Conservation (phyloP, 2,888 invertebrate genomes). For the Thymelicus sylvestris region DNA sequence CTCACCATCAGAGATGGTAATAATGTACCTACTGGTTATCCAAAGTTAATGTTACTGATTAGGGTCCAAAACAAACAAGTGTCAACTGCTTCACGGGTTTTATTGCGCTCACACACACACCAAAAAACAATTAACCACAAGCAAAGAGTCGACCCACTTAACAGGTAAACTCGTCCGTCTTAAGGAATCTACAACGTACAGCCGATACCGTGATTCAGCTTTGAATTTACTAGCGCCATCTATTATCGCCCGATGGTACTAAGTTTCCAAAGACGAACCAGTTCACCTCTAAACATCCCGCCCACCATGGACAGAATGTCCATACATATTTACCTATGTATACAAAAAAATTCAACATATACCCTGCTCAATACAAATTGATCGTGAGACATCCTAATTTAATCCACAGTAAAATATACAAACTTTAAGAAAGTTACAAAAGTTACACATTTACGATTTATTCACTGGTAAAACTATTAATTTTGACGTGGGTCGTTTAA, state of each 20-base stretch:
- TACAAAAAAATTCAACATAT: neutral
- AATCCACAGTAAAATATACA: neutral
- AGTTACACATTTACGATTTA: neutral
- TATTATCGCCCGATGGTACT: neutral
- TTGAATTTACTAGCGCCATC: neutral
- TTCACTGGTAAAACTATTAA: conserved; percentile 13
- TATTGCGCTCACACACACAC: no score
- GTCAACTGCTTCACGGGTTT: no score
- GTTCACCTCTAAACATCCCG: conserved; percentile 15
- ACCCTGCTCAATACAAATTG: neutral
- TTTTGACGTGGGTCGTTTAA: conserved; percentile 20
- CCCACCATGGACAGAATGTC: conserved; percentile 26
- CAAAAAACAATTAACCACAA: no score
- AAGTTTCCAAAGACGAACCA: neutral
- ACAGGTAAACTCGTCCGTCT: neutral
- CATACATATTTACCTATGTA: conserved; percentile 1
- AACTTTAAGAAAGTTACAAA: neutral
- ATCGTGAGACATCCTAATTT: conserved; percentile 2
- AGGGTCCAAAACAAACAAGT: no score
- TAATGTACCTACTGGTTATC: no score
- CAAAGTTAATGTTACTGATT: no score
- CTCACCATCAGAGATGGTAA: no score
- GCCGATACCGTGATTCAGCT: neutral
- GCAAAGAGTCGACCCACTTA: no score
- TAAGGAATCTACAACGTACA: neutral